Percentiles rank a stretch among this genome's conserved stretches.
Conservation (phyloP, 2,888 invertebrate species). For the Calameuta idolon region DNA sequence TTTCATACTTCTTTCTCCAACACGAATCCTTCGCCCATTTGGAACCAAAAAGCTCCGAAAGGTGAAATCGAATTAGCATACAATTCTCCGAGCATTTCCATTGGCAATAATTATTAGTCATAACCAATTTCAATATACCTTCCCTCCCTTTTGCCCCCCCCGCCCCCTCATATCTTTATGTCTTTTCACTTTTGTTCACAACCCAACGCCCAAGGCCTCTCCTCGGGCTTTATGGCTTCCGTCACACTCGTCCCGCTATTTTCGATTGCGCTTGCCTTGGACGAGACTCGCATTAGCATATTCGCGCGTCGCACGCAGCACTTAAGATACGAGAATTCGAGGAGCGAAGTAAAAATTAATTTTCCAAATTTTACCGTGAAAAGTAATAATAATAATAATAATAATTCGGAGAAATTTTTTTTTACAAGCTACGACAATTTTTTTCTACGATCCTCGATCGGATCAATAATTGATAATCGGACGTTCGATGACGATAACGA, state of each 20-base stretch:
- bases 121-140: constrained; percentile 28
- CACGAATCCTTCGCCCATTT: neutral
- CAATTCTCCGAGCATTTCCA: constrained; percentile 40
- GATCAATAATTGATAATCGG: neutral
- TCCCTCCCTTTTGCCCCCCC: constrained; percentile 28
- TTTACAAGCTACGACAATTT: neutral
- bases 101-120: constrained; percentile 43
- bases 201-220: neutral
- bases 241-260: constrained; percentile 30
- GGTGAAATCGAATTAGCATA: constrained; percentile 42
- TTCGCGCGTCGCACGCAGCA: neutral
- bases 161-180: neutral
- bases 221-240: constrained; percentile 25
- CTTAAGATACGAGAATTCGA: neutral
- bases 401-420: neutral
- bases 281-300: neutral
- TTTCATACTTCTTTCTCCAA: neutral
- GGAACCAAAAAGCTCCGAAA: constrained; percentile 7
- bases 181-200: neutral
- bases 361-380: too few relatives aligned
- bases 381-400: too few relatives aligned
- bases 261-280: constrained; percentile 21
- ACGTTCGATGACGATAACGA: neutral
- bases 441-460: too few relatives aligned
- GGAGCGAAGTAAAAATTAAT: neutral